A percentile compares a stretch with the other conserved stretches of the same genome.
Evolutionary conservation across 2,797 vertebrate genomes (phyloP).

Genomic region (Squalus acanthias): DNA sequence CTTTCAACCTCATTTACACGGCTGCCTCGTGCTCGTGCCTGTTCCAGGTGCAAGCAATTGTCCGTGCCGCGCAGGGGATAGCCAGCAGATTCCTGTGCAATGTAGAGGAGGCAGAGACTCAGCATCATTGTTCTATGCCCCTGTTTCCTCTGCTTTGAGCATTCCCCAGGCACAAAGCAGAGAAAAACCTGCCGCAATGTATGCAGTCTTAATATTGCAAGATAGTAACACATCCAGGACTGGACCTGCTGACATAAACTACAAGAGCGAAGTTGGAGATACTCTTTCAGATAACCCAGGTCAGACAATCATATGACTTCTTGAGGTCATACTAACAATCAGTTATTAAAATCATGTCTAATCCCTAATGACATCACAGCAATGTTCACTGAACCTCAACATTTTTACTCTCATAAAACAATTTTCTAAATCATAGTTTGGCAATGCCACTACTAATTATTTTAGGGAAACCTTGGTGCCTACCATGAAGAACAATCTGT

Average conservation of each 20-base stretch:
- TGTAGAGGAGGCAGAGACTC: background rate
- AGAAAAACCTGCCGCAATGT: background rate
- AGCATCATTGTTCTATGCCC: background rate
- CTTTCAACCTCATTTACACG: background rate
- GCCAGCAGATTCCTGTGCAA: background rate
- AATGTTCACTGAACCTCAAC: background rate
- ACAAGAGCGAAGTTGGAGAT: background rate
- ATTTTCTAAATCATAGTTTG: background rate
- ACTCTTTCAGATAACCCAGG: background rate
- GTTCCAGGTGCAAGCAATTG: background rate
- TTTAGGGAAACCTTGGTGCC: background rate
- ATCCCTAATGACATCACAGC: background rate
- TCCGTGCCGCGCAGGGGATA: background rate
- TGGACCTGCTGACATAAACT: background rate
- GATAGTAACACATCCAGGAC: background rate
- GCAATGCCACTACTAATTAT: background rate
- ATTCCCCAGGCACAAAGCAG: background rate
- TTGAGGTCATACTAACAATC: background rate
- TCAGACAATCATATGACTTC: background rate
- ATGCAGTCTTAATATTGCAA: background rate
- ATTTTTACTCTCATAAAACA: background rate
- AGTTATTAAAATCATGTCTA: background rate
- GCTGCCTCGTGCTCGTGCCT: background rate
- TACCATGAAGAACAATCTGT: background rate
- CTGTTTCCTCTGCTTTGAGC: background rate